Evolutionary conservation across 2,888 invertebrate species (phyloP), one percentile per base, ranked within the genome.

Genomic region (Pogonocherus hispidulus): DNA sequence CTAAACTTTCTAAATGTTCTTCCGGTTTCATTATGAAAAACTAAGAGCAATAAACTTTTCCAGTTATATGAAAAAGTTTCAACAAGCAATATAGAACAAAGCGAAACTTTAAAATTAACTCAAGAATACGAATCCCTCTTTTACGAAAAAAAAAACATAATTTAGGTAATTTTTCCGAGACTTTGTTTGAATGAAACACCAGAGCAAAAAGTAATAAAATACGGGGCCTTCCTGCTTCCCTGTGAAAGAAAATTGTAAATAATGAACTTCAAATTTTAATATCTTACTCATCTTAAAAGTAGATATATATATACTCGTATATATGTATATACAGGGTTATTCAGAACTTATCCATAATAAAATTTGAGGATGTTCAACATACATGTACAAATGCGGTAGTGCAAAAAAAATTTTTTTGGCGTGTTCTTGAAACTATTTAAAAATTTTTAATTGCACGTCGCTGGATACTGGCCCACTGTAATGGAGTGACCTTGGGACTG

Each of bases 41-140:
- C 3, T 16, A 41, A 41, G 14, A 14, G 41, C 41, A 41, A 41
- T 41, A 41, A 37, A 41, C 41, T 14, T 9, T 14, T 14, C 3
- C 14, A n/a, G 41, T 16, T 14, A 41, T 41, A 41, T 41, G n/a
- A 14, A 41, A 41, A 41, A 41, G 41, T 41, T 41, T 41, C 14
- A 16, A n/a, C n/a, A 16, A n/a, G 41, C 41, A 1, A 14, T 41
- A 14, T 41, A 14, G 1, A n/a, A 41, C 5, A n/a, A 41, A 14
- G 41, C 11, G 14, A 41, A 41, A 41, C 41, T 41, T 41, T 41
- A n/a, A 41, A 41, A 41, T 41, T 41, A 41, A 41, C 41, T 14
- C 41, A 3, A 3, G 14, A 5, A 14, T n/a, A 41, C 16, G 41
- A 41, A 8, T 27, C 8, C 27, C 27, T 3, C 27, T 27, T 27